Percentiles rank a stretch among this genome's conserved stretches.
Evolutionary conservation across 2,888 invertebrate species (phyloP).

Genomic region (Trichacis sp.): DNA sequence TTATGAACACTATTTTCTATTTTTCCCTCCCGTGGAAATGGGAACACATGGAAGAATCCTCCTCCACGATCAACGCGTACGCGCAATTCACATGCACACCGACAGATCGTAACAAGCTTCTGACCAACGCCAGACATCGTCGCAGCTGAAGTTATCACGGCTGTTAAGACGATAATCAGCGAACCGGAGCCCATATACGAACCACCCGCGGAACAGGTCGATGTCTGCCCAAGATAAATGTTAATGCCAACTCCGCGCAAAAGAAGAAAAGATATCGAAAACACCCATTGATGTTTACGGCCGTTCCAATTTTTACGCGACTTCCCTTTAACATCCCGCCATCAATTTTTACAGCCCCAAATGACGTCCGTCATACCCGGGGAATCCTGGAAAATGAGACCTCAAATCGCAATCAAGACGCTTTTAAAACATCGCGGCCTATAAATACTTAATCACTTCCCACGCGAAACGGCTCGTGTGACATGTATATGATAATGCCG

Average conservation of each 20-base stretch:
- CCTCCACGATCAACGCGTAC: slow-evolving; percentile 1
- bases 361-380: too few relatives aligned
- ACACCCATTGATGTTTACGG: slow-evolving; percentile 32
- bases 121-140: slow-evolving; percentile 36
- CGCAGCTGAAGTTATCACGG: slow-evolving; percentile 42
- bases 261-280: slow-evolving; percentile 34
- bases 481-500: too few relatives aligned
- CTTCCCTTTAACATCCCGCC: slow-evolving; percentile 21
- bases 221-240: slow-evolving; percentile 35
- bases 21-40: too few relatives aligned
- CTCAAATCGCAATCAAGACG: too few relatives aligned
- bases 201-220: slow-evolving; percentile 41
- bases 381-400: too few relatives aligned
- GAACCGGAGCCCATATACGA: slow-evolving; percentile 39
- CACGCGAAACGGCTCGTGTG: too few relatives aligned
- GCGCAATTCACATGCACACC: not conserved
- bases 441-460: too few relatives aligned
- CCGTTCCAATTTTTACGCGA: slow-evolving; percentile 22
- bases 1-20: slow-evolving; percentile 31
- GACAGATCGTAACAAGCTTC: slow-evolving; percentile 9
- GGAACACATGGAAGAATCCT: slow-evolving; percentile 21
- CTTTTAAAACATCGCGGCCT: too few relatives aligned
- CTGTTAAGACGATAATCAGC: slow-evolving; percentile 48
- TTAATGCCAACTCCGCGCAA: slow-evolving; percentile 32
- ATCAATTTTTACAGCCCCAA: not conserved